Evolutionary conservation across 2,113 vertebrate genomes (phyloP).

Genomic region (Picathartes gymnocephalus): DNA sequence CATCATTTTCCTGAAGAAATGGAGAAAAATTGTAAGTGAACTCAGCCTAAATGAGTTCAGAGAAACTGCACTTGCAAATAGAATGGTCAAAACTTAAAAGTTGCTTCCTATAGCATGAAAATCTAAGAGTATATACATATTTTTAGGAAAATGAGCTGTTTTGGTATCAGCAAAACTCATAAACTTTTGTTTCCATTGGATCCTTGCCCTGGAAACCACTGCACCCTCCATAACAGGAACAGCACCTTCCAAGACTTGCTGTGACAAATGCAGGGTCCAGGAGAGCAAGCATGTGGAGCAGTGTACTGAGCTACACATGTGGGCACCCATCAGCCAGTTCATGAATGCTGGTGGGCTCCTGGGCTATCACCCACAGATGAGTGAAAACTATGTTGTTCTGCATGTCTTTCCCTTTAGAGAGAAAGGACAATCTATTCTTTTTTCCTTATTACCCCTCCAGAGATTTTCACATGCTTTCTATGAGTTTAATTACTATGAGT

Average conservation of each 20-base stretch:
- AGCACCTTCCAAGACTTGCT: not conserved
- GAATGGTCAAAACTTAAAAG: not conserved
- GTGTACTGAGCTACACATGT: not conserved
- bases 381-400: accelerated
- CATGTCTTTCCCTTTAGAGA: not conserved
- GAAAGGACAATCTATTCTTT: not conserved
- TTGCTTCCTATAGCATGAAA: not conserved
- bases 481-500: not conserved
- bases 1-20: not conserved
- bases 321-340: not conserved
- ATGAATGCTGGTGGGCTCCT: not conserved
- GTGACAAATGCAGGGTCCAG: not conserved
- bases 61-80: not conserved
- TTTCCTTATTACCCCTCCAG: not conserved
- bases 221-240: accelerated
- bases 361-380: not conserved
- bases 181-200: not conserved
- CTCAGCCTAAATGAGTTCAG: not conserved
- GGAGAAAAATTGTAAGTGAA: not conserved
- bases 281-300: not conserved
- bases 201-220: not conserved
- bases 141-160: not conserved
- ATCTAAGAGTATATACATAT: not conserved
- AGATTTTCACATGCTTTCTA: not conserved
- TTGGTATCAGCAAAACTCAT: not conserved